Percentiles rank a stretch among this genome's conserved stretches.
Conservation (phyloP, 1,140 invertebrate genomes). For the Drosophila kurseongensis region DNA sequence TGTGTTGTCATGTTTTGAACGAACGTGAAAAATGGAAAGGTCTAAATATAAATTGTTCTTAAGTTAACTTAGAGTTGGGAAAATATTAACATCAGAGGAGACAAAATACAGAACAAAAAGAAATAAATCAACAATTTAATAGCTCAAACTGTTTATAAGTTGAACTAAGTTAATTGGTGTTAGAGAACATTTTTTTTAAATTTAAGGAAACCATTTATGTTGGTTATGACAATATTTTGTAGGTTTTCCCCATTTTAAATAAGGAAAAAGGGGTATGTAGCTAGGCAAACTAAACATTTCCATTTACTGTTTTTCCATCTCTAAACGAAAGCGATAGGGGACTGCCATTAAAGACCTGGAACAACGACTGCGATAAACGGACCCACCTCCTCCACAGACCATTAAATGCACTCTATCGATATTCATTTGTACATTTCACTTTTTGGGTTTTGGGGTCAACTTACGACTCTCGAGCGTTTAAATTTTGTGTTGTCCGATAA, state of each 20-base stretch:
- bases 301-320: conserved; percentile 9
- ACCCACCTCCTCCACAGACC: conserved; percentile 30
- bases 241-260: not conserved
- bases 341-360: not conserved
- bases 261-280: not conserved
- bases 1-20: conserved; percentile 4
- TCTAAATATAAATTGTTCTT: conserved; percentile 1
- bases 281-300: not conserved
- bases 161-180: no score
- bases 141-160: no score
- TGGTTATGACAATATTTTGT: not conserved
- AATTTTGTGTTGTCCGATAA: conserved; percentile 60
- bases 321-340: conserved; percentile 14
- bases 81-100: not conserved
- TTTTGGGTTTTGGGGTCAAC: conserved; percentile 73
- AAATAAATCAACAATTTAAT: no score
- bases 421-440: conserved; percentile 63
- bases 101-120: not conserved
- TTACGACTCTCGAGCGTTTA: conserved; percentile 61
- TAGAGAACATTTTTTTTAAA: no score
- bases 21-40: conserved; percentile 1
- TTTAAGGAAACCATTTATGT: no score
- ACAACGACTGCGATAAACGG: conserved; percentile 18
- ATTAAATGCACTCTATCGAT: conserved; percentile 45
- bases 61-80: not conserved